Conservation (phyloP, 53 echinoderm and acorn worm species). For the Hippasteria phrygiana region DNA sequence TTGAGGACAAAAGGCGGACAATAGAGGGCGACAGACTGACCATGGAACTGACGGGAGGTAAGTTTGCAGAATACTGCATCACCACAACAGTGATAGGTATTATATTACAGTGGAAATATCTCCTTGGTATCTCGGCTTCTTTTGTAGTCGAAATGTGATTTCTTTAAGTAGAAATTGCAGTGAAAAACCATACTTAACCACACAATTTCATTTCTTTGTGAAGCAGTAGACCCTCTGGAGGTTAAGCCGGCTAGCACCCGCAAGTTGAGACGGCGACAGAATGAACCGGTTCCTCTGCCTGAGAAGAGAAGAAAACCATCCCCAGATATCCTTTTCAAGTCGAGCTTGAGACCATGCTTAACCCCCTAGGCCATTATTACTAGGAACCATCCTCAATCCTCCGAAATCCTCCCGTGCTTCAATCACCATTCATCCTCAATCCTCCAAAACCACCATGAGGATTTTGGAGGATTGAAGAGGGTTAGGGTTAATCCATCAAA, state of each 20-base stretch:
- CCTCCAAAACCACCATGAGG: too few species aligned
- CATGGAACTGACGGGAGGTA: conserved; percentile 89
- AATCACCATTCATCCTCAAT: too few species aligned
- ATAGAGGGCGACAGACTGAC: conserved; percentile 87
- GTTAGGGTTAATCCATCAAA: too few species aligned
- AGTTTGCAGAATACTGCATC: background rate
- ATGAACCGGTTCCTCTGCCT: conserved; percentile 91
- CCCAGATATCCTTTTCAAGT: conserved; percentile 91
- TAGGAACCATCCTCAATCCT: background rate
- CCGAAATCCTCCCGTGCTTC: too few species aligned
- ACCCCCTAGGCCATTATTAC: background rate
- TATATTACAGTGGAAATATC: too few species aligned
- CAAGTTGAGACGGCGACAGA: conserved; percentile 88
- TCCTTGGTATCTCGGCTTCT: too few species aligned
- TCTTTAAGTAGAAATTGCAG: too few species aligned
- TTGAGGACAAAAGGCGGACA: conserved; percentile 89
- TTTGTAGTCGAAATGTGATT: too few species aligned
- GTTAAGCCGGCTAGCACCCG: conserved; percentile 92
- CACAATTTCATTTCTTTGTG: background rate
- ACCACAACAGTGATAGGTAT: background rate
- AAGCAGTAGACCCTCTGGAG: conserved; percentile 85
- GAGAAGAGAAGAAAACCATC: conserved; percentile 97
- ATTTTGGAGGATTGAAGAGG: too few species aligned
- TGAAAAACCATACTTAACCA: too few species aligned
- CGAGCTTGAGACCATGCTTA: background rate